phyloP scores from a whole-genome alignment of 2,113 vertebrate species.

The Coturnix japonica region DNA sequence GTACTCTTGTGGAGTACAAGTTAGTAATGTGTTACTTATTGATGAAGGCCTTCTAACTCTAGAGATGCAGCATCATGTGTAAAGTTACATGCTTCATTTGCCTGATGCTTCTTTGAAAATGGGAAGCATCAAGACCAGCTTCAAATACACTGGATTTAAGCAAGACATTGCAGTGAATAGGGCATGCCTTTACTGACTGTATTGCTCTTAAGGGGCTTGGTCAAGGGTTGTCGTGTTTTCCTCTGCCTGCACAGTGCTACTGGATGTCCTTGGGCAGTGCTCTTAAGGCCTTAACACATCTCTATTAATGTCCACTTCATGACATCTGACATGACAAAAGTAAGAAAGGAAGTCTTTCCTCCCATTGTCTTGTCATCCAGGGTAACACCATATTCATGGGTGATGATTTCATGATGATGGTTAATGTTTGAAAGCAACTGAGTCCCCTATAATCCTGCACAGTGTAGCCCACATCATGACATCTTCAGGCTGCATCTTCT shows the following conservation, averaged over 20 bases:
- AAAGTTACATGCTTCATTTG: neutral
- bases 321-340: neutral
- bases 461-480: neutral
- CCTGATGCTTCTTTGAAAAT: neutral
- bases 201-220: neutral
- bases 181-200: neutral
- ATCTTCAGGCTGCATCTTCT: neutral
- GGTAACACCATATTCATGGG: neutral
- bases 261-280: neutral
- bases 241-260: neutral
- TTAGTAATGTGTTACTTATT: neutral
- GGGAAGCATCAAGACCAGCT: neutral
- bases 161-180: neutral
- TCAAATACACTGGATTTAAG: neutral
- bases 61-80: neutral
- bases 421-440: neutral
- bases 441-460: rapidly evolving
- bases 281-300: neutral
- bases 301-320: neutral
- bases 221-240: neutral
- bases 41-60: neutral
- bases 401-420: neutral
- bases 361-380: neutral
- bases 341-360: neutral
- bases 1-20: neutral